Conservation (phyloP, 2,113 vertebrate species). For the Eudyptes chrysolophus region DNA sequence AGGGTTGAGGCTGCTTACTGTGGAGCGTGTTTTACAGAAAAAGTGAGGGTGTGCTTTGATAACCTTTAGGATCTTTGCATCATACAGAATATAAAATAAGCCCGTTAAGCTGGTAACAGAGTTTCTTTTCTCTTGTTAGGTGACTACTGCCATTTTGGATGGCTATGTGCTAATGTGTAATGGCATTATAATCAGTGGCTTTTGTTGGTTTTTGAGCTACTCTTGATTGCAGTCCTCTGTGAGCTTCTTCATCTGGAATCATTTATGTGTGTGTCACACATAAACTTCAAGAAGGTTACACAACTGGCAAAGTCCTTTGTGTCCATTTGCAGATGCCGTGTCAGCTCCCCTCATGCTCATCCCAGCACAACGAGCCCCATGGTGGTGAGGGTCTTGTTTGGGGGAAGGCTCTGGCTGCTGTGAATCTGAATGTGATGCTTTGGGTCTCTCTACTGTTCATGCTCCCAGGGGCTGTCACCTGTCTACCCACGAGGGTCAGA, state of each 20-base stretch:
- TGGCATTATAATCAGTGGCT: not conserved
- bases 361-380: not conserved
- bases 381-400: rapidly evolving
- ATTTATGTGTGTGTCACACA: not conserved
- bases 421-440: not conserved
- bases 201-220: not conserved
- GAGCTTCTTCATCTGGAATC: not conserved
- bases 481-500: not conserved
- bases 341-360: not conserved
- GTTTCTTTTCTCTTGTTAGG: not conserved
- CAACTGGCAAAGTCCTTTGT: not conserved
- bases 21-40: not conserved
- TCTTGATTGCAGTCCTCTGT: not conserved
- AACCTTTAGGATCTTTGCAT: not conserved
- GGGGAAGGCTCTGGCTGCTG: not conserved
- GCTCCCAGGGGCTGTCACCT: not conserved
- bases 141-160: not conserved
- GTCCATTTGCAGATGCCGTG: not conserved
- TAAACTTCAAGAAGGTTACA: not conserved
- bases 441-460: not conserved
- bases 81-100: not conserved
- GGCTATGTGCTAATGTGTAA: not conserved
- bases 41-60: not conserved
- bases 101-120: not conserved
- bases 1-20: not conserved